These are phyloP conservation scores for Caenorhabditis sulstoni DNA, from an alignment of 2,888 invertebrate species.

Conservation along the genomic window DNA sequence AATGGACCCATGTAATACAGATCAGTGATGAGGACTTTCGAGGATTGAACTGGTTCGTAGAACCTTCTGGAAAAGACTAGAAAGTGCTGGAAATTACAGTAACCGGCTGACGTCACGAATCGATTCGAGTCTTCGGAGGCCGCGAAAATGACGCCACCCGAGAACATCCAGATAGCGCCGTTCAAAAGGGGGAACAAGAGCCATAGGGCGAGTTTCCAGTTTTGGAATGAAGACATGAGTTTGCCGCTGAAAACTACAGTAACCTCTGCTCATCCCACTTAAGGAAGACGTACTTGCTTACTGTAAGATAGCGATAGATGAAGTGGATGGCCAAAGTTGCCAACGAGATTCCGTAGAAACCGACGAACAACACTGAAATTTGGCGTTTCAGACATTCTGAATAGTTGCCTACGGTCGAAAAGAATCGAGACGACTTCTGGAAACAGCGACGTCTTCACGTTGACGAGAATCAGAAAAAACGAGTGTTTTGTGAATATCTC, in stretches of 20 bases:
- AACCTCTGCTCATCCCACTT: no score
- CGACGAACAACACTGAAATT: constrained; percentile 32
- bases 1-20: constrained; percentile 39
- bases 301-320: constrained; percentile 33
- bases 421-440: constrained; percentile 1
- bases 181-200: constrained; percentile 29
- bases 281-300: no score
- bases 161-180: constrained; percentile 33
- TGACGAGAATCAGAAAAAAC: constrained; percentile 10
- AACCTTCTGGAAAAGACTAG: constrained; percentile 15
- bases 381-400: no score
- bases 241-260: no score
- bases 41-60: constrained; percentile 13
- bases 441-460: neutral
- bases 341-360: constrained; percentile 41
- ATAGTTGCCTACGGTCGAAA: constrained; percentile 1
- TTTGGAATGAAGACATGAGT: neutral
- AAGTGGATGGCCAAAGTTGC: constrained; percentile 41
- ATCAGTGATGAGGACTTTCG: no score
- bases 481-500: constrained; percentile 18
- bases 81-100: neutral
- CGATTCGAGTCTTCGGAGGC: constrained; percentile 34
- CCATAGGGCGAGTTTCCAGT: constrained; percentile 34
- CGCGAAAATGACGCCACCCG: constrained; percentile 36
- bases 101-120: constrained; percentile 34